Evolutionary conservation across 2,113 vertebrate species (phyloP).

Genomic region (Campylorhamphus procurvoides): DNA sequence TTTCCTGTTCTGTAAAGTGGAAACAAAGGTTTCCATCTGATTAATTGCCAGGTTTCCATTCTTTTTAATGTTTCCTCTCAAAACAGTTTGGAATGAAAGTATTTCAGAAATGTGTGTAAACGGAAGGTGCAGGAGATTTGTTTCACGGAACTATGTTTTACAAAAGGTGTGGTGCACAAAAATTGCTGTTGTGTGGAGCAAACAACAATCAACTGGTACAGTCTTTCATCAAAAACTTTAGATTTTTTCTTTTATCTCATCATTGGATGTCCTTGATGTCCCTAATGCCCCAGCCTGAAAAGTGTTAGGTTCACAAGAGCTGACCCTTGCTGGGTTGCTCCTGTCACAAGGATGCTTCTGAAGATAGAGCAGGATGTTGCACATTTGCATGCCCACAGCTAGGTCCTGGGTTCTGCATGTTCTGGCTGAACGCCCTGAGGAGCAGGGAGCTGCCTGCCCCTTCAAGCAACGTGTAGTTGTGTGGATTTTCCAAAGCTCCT

Average conservation of each 20-base stretch:
- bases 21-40: slow-evolving; percentile 54
- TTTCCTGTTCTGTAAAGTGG: not conserved
- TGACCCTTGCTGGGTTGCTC: not conserved
- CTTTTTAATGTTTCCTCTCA: slow-evolving; percentile 38
- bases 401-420: not conserved
- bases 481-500: not conserved
- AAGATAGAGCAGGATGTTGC: not conserved
- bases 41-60: slow-evolving; percentile 55
- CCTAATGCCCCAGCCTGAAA: not conserved
- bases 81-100: not conserved
- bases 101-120: slow-evolving; percentile 22
- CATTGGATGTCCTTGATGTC: not conserved
- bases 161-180: not conserved
- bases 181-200: not conserved
- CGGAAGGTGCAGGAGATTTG: slow-evolving; percentile 33
- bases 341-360: not conserved
- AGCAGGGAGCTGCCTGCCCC: not conserved
- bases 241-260: not conserved
- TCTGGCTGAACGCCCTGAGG: not conserved
- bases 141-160: not conserved
- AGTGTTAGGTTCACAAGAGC: rapidly evolving
- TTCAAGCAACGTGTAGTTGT: too few species aligned
- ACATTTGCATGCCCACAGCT: not conserved
- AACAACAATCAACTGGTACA: not conserved
- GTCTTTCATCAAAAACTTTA: slow-evolving; percentile 3